phyloP scores from a whole-genome alignment of 2,888 invertebrate species.

The Colostygia pectinataria region DNA sequence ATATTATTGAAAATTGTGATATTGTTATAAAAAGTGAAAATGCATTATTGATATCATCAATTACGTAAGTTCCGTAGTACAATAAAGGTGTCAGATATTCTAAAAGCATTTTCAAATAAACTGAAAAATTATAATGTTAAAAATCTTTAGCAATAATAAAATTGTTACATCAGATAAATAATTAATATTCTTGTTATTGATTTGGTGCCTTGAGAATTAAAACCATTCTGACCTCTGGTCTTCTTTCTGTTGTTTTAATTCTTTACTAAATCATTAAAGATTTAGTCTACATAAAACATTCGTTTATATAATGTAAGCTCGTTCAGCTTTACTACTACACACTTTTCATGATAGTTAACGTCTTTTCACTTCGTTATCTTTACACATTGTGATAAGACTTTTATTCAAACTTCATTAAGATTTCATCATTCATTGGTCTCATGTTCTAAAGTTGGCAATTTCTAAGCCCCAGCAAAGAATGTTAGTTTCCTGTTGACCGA shows the following conservation, averaged over 20 bases:
- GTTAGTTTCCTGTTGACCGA: no score
- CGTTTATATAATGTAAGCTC: neutral
- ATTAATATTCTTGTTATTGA: conserved; percentile 16
- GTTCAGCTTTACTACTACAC: neutral
- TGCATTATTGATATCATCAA: conserved; percentile 63
- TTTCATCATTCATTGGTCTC: conserved; percentile 9
- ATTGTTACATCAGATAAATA: conserved; percentile 15
- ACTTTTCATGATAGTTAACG: neutral
- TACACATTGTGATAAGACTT: conserved; percentile 36
- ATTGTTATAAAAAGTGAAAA: conserved; percentile 77
- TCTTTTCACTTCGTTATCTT: conserved; percentile 34
- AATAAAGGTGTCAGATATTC: conserved; percentile 13
- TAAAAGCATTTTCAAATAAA: conserved; percentile 19
- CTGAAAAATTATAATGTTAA: conserved; percentile 23
- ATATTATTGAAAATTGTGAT: conserved; percentile 83
- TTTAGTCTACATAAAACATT: neutral
- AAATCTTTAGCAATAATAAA: conserved; percentile 22
- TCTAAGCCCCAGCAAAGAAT: no score
- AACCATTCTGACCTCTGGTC: neutral
- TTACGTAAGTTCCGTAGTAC: conserved; percentile 33
- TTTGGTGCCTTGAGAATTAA: conserved; percentile 18
- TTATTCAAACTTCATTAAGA: conserved; percentile 18
- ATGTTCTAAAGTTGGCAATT: no score
- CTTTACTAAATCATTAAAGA: neutral
- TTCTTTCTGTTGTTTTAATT: neutral